Evolutionary conservation across 1,140 invertebrate genomes (phyloP).

Genomic region (Sycophila sp.): DNA sequence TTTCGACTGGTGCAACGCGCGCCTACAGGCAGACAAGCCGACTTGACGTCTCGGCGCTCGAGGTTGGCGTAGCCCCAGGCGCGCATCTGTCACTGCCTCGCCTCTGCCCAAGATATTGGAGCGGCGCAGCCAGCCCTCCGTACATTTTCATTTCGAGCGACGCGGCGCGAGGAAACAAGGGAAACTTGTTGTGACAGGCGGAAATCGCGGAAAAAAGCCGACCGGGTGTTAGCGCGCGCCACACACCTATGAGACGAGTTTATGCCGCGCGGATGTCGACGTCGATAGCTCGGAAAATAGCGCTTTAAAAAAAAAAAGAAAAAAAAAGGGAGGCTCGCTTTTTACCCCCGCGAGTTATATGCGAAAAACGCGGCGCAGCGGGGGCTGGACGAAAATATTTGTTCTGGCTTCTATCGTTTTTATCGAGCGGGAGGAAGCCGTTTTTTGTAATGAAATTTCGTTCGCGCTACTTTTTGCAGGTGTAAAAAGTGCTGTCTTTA

Average conservation of each 20-base stretch:
- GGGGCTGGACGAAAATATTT: too few relatives aligned
- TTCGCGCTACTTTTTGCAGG: too few relatives aligned
- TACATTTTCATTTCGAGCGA: slow-evolving; percentile 10
- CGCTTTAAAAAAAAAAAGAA: background rate
- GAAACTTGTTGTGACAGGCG: slow-evolving; percentile 10
- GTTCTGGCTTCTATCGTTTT: too few relatives aligned
- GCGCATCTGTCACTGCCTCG: slow-evolving; percentile 22
- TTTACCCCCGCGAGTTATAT: background rate
- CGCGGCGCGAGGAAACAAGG: background rate
- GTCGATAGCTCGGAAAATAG: background rate
- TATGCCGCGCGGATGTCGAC: background rate
- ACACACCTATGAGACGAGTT: too few relatives aligned
- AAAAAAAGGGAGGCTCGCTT: background rate
- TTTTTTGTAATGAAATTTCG: too few relatives aligned
- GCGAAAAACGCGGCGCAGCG: background rate
- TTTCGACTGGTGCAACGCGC: too few relatives aligned
- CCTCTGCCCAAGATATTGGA: slow-evolving; percentile 11
- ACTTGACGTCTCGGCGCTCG: background rate
- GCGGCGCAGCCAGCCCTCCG: background rate
- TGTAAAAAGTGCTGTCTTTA: too few relatives aligned
- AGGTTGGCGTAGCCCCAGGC: background rate
- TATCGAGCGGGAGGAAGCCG: too few relatives aligned
- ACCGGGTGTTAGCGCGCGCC: background rate
- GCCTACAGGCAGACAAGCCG: slow-evolving; percentile 9
- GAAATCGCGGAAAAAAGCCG: slow-evolving; percentile 19